phyloP scores from a whole-genome alignment of 2,888 invertebrate species.

The Conus canariensis region DNA sequence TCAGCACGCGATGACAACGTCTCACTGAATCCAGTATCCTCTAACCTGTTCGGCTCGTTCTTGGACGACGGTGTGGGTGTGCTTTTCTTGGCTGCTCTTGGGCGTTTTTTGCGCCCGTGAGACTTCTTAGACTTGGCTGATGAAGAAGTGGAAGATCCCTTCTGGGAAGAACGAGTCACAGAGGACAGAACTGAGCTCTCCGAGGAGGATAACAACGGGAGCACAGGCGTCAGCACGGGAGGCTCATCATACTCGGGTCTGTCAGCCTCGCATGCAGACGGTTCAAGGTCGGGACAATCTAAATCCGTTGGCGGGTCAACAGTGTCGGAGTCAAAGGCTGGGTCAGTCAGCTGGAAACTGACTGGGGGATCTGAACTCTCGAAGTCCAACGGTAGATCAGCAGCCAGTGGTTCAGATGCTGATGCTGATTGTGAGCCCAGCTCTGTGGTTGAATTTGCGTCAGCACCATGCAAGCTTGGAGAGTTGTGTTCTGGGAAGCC shows the following conservation, averaged over 20 bases:
- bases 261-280: background rate
- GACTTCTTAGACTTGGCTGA: background rate
- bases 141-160: background rate
- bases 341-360: background rate
- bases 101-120: background rate
- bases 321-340: background rate
- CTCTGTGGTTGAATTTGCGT: background rate
- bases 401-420: background rate
- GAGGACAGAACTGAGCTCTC: background rate
- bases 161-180: background rate
- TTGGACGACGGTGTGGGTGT: background rate
- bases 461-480: background rate
- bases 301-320: constrained; percentile 1
- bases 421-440: background rate
- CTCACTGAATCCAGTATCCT: background rate
- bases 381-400: background rate
- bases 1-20: background rate
- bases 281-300: background rate
- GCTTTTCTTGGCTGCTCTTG: background rate
- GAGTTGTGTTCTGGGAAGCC: background rate
- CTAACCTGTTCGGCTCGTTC: background rate
- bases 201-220: background rate
- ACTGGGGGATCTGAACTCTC: background rate
- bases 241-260: constrained; percentile 26
- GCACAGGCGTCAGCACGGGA: constrained; percentile 24